These are phyloP conservation scores for Prietella phreatophila DNA, from an alignment of 2,113 vertebrate genomes.

Conservation along the genomic window DNA sequence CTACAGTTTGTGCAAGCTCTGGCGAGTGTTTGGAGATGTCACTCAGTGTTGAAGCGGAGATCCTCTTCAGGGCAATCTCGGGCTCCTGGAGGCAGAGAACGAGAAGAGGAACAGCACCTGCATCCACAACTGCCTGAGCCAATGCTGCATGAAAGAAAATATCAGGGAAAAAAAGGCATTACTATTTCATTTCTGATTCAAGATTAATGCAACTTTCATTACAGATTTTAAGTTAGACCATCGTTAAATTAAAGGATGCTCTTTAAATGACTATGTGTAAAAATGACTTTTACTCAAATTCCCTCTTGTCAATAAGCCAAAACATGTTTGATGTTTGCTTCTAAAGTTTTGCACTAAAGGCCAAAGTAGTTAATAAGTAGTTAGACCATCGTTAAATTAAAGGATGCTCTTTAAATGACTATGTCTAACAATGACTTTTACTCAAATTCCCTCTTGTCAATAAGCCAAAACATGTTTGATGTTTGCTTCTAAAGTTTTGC, in stretches of 20 bases:
- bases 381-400: too few relatives aligned
- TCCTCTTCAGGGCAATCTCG: conserved; percentile 90
- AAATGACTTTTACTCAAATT: background rate
- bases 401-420: too few relatives aligned
- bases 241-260: background rate
- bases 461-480: too few relatives aligned
- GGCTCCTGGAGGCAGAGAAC: conserved; percentile 91
- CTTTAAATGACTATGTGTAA: too few relatives aligned
- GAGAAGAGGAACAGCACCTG: conserved; percentile 88
- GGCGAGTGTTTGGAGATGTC: conserved; percentile 93
- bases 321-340: background rate
- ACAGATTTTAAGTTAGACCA: background rate
- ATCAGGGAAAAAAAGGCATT: background rate
- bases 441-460: too few relatives aligned
- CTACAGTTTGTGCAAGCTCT: conserved; percentile 88
- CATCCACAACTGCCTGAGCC: conserved; percentile 92
- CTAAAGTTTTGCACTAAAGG: background rate
- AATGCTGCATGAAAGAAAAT: conserved; percentile 71
- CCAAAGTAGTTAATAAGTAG: background rate
- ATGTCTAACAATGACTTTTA: too few relatives aligned
- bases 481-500: too few relatives aligned
- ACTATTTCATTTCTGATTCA: background rate
- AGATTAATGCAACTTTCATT: background rate
- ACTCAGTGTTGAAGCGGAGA: conserved; percentile 86
- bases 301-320: background rate